Evolutionary conservation across 2,797 vertebrate genomes (phyloP).

Genomic region (Accipiter minullus): DNA sequence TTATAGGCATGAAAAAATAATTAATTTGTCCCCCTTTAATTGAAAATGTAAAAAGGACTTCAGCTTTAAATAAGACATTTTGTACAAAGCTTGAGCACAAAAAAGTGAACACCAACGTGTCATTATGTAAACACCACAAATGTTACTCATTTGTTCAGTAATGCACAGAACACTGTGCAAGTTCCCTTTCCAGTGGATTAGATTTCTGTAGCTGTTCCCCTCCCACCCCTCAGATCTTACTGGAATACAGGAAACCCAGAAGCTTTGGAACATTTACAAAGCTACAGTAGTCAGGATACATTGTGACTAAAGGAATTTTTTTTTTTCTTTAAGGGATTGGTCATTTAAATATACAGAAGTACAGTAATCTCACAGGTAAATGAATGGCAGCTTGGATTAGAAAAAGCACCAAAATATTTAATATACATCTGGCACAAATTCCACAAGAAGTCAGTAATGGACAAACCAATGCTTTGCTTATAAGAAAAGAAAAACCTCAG

Average conservation of each 20-base stretch:
- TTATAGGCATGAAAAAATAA: slow-evolving; percentile 62
- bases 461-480: slow-evolving; percentile 58
- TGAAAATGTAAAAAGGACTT: slow-evolving; percentile 69
- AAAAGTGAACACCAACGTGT: slow-evolving; percentile 53
- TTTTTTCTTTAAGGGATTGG: not conserved
- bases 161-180: not conserved
- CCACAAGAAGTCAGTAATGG: slow-evolving; percentile 65
- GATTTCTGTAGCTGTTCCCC: slow-evolving; percentile 3
- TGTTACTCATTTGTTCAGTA: slow-evolving; percentile 25
- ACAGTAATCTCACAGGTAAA: slow-evolving; percentile 59
- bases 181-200: not conserved
- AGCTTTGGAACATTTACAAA: slow-evolving; percentile 53
- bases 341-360: slow-evolving; percentile 57
- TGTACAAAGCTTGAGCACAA: slow-evolving; percentile 67
- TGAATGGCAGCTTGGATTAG: slow-evolving; percentile 63
- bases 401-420: slow-evolving; percentile 75
- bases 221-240: slow-evolving; percentile 23
- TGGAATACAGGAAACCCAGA: slow-evolving; percentile 44
- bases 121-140: slow-evolving; percentile 59
- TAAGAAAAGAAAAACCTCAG: slow-evolving; percentile 40
- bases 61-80: slow-evolving; percentile 66
- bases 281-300: slow-evolving; percentile 51
- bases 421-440: slow-evolving; percentile 73
- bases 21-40: slow-evolving; percentile 65
- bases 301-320: not conserved